Evolutionary conservation across 2,113 vertebrate genomes (phyloP), one percentile per base, ranked within the genome.

Genomic region (Bubo blakistoni): DNA sequence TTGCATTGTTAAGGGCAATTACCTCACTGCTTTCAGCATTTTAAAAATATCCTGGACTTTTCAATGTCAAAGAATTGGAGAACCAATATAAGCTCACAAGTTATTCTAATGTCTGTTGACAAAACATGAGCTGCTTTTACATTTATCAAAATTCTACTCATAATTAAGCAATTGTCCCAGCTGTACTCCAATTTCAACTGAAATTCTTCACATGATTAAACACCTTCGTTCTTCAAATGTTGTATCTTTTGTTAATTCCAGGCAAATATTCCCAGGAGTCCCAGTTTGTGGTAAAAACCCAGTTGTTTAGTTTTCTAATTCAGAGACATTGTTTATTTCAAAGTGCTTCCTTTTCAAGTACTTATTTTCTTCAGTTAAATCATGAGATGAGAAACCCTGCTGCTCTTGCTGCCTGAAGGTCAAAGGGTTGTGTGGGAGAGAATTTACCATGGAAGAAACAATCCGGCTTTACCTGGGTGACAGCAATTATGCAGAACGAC

Each of bases 391-490:
- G 92, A 89, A 97, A 77, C 83, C 97, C 97, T 76, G 93, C 95
- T 77, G 97, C 83, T 97, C 90, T 77, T 21, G 20, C 96, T 97
- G 96, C 95, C 95, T 94, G 58, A 93, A 97, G 97, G 98, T 95
- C 96, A 97, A 94, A 96, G 90, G 93, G 90, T 86, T 86, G 90
- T 95, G 97, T 87, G 97, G 97, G 95, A 97, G 97, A 97, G 95
- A 98, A 97, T 96, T 97, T 91, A 86, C 90, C 90, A 83, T 58
- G 95, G 92, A 96, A 96, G 96, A 96, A 97, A 95, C 86, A 96
- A 97, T 89, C 94, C 93, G 92, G 81, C 92, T 98, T 98, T 98
- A 98, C 98, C 97, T 98, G 97, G 98, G 98, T 98, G 98, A 98
- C 95, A 98, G 97, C 97, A 98, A 94, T 97, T 98, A 98, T 98